These are phyloP conservation scores for Chionoecetes opilio DNA, from an alignment of 1,140 invertebrate species.

Conservation along the genomic window DNA sequence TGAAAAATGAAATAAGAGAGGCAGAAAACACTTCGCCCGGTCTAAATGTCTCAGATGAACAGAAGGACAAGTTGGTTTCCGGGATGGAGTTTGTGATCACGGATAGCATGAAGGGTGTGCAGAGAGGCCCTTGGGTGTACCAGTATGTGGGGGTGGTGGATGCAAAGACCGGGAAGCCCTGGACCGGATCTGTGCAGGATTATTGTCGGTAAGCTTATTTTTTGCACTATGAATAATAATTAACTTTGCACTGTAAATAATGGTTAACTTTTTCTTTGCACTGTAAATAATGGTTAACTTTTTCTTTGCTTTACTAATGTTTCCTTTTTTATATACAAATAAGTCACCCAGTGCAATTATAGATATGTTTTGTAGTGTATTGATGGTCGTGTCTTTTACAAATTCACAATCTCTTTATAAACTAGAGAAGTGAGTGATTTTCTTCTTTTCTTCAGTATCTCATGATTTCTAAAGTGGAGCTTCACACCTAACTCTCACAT, in stretches of 20 bases:
- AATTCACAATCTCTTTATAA: too few relatives aligned
- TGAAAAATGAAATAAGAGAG: not conserved
- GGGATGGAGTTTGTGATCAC: not conserved
- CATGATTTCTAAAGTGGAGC: too few relatives aligned
- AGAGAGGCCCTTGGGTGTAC: not conserved
- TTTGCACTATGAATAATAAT: not conserved
- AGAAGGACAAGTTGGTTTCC: not conserved
- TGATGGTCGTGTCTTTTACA: too few relatives aligned
- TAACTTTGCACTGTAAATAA: not conserved
- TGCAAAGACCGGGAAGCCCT: constrained; percentile 24
- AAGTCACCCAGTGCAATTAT: too few relatives aligned
- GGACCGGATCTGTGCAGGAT: constrained; percentile 50
- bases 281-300: not conserved
- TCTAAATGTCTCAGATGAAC: not conserved
- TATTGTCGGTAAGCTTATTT: constrained; percentile 48
- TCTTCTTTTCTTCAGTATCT: too few relatives aligned
- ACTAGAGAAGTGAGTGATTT: too few relatives aligned
- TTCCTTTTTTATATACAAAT: not conserved
- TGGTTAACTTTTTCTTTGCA: too few relatives aligned
- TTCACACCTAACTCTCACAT: too few relatives aligned
- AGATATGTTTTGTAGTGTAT: too few relatives aligned
- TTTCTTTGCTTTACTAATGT: not conserved
- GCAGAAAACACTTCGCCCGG: not conserved
- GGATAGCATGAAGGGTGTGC: not conserved
- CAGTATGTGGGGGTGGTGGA: constrained; percentile 27